Evolutionary conservation across 2,113 vertebrate species (phyloP).

Genomic region (Oreochromis tanganicae): DNA sequence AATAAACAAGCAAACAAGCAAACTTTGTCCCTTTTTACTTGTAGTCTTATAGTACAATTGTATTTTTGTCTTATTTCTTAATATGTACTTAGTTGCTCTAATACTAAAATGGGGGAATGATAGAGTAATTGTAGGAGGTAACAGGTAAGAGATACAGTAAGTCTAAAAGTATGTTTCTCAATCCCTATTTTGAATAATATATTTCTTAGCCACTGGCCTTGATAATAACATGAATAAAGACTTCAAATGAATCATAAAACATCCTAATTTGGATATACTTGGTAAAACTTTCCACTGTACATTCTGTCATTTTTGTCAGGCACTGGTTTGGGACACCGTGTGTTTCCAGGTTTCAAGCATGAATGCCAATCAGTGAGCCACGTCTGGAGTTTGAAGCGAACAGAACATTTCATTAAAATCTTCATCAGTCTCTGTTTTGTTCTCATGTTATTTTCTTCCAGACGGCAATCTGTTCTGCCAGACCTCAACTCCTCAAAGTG

Average conservation of each 20-base stretch:
- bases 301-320: background rate
- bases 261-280: background rate
- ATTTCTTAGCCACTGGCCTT: background rate
- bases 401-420: background rate
- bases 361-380: background rate
- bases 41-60: background rate
- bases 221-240: background rate
- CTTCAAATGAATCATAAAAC: background rate
- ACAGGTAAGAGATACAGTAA: background rate
- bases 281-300: background rate
- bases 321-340: background rate
- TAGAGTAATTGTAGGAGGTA: background rate
- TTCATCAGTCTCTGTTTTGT: background rate
- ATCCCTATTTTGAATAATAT: background rate
- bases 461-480: background rate
- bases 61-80: background rate
- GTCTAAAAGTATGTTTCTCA: rapidly evolving
- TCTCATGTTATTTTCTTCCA: background rate
- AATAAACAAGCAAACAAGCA: background rate
- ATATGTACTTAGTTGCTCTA: background rate
- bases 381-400: background rate
- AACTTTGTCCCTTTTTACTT: background rate
- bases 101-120: background rate
- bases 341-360: background rate
- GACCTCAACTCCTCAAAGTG: background rate